Base-by-base conservation (phyloP, 2,797 vertebrate genomes). In the Channallabes apus region DNA sequence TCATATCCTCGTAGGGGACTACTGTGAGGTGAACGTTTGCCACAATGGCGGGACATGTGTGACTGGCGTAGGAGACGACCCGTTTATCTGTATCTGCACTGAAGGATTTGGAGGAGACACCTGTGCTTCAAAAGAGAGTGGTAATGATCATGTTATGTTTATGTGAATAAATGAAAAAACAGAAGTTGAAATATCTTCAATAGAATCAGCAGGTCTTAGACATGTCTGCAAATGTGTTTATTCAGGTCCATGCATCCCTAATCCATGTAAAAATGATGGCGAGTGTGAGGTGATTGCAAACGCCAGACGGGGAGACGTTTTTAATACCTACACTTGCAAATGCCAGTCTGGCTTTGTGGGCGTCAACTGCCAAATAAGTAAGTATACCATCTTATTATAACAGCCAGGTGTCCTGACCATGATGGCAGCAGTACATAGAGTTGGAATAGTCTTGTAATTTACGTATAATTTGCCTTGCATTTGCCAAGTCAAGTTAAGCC, bases 1-100 rank as follows among this genome's bases (percentile, higher is more conserved):
- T 69, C 62, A 51, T 71, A 72, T 88, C 73, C 78, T 64, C 87
- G 58, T 90, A 99, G 98, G 95, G 87, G 96, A 99, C 87, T 95
- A 95, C 92, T 99, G 98, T 24, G 93, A 96, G 0, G 94, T 95
- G 81, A 96, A 97, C 88, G 62, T 89, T 38, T 99, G 98, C 93
- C 93, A 95, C 83, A 97, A 99, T 17, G 97, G 97, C 83, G 98
- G 95, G 29, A 98, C 97, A 0, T 99, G 98, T 90, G 92, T 99
- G 89, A 95, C 93, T 0, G 94, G 93, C 22, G 91, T 96, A 2
- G 95, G 95, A 54, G 94, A 94, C 0, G 92, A 94, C 24, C 93
- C 95, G 3, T 97, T 96, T 93, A 93, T 97, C 93, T 99, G 98
- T 86, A 95, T 99, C 93, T 99, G 98, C 78, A 88, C 93, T 0